phyloP scores from a whole-genome alignment of 1,140 invertebrate species.

The Tetramorium simillimum region DNA sequence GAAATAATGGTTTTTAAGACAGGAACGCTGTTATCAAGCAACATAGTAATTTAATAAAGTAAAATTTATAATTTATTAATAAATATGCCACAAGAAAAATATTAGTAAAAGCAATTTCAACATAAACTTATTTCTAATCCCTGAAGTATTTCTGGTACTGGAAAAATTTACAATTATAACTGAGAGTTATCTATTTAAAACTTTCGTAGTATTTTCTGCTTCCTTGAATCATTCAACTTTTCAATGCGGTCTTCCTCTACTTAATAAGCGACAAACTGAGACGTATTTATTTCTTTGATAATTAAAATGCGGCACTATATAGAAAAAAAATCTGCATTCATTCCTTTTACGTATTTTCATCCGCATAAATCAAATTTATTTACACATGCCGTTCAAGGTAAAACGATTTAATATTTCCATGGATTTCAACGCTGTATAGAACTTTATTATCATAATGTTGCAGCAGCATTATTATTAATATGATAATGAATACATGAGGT shows the following conservation, averaged over 20 bases:
- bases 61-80: neutral
- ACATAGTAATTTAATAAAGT: neutral
- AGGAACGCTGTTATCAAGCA: neutral
- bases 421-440: neutral
- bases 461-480: neutral
- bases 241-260: neutral
- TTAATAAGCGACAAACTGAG: constrained; percentile 6
- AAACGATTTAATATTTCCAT: neutral
- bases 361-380: neutral
- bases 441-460: neutral
- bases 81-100: neutral
- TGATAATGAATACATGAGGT: neutral
- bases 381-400: neutral
- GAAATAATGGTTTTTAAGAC: neutral
- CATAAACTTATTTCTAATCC: neutral
- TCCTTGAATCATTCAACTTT: constrained; percentile 12
- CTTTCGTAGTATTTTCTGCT: constrained; percentile 27
- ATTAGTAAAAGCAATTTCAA: constrained; percentile 6
- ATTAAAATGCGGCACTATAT: constrained; percentile 1
- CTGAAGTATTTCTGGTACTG: neutral
- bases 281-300: neutral
- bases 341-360: constrained; percentile 6
- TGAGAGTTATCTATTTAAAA: constrained; percentile 22
- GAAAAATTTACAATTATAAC: constrained; percentile 32
- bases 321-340: neutral